Base-by-base conservation (phyloP, 2,797 vertebrate genomes). In the Eulemur rubriventer region DNA sequence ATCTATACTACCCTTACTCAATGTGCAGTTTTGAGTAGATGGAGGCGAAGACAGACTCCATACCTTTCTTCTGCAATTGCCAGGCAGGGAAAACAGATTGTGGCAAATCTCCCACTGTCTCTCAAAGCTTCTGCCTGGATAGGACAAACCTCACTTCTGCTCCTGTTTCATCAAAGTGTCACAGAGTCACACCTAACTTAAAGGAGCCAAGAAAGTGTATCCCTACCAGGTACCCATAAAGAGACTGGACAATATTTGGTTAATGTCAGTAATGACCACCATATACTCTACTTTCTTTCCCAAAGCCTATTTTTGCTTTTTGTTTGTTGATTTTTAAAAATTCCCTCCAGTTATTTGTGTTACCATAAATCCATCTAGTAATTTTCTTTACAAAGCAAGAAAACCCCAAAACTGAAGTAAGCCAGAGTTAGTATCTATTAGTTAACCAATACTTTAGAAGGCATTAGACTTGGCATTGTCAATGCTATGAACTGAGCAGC, bases 321-420 rank as follows among this genome's bases (percentile, higher is more conserved):
- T 75, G 35, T 84, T 70, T n/a, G 81, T 48, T 83, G 18, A 35
- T 72, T 81, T 97, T 48, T 18, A 0, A 67, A 78, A 78, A 83
- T 30, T 65, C n/a, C n/a, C 20, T 63, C 41, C 33, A 76, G n/a
- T 87, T 70, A 75, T 63, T 8, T 30, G 59, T 78, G 33, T 78
- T 38, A 59, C 17, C 18, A 69, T 26, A 82, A 78, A 69, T 59
- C n/a, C 2, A 91, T 72, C 57, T 41, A 13, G 22, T 24, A 61
- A 80, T 65, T 89, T 95, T 88, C n/a, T 92, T 55, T 80, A 11
- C 38, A 26, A 57, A 70, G 70, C 65, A 41, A 88, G 38, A 94
- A 67, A n/a, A 43, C 43, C 8, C 4, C 7, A 55, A 59, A 69
- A 52, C 18, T 41, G 28, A 82, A 55, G 20, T 61, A 57, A 72